Percentiles rank a stretch among this genome's conserved stretches.
Conservation (phyloP, 2,113 vertebrate genomes). For the Neotoma lepida region DNA sequence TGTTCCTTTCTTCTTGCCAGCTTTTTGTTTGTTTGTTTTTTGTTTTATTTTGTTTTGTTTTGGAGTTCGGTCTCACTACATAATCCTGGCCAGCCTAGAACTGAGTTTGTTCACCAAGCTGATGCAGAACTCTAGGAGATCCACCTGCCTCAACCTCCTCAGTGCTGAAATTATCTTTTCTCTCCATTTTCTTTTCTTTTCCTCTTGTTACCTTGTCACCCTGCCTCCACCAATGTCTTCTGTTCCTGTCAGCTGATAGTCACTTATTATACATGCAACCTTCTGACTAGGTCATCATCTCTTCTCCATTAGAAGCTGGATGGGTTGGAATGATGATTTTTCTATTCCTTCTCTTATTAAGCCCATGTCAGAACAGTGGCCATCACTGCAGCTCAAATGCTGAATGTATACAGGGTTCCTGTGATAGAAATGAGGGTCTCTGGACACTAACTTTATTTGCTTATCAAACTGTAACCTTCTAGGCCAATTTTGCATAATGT, state of each 20-base stretch:
- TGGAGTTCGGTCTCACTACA: not conserved
- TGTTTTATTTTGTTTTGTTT: not conserved
- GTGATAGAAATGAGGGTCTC: constrained; percentile 24
- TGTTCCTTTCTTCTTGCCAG: not conserved
- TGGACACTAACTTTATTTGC: constrained; percentile 35
- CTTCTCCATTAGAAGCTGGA: not conserved
- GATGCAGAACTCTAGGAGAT: not conserved
- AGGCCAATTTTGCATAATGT: not conserved
- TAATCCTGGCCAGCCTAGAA: not conserved
- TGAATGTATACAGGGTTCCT: not conserved
- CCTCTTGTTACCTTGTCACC: not conserved
- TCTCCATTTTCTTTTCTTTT: not conserved
- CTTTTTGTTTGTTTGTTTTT: not conserved
- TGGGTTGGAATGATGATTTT: not conserved
- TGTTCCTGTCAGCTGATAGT: not conserved
- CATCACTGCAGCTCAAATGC: not conserved
- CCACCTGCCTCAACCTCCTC: no score
- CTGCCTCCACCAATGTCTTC: not conserved
- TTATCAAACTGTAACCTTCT: constrained; percentile 34
- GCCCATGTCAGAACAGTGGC: not conserved
- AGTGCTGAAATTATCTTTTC: not conserved
- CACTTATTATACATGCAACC: not conserved
- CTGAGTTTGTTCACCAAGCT: not conserved
- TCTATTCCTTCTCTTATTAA: not conserved
- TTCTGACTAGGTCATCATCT: not conserved